Evolutionary conservation across 2,888 invertebrate genomes (phyloP), one percentile per base, ranked within the genome.

Genomic region (Limnephilus lunatus): DNA sequence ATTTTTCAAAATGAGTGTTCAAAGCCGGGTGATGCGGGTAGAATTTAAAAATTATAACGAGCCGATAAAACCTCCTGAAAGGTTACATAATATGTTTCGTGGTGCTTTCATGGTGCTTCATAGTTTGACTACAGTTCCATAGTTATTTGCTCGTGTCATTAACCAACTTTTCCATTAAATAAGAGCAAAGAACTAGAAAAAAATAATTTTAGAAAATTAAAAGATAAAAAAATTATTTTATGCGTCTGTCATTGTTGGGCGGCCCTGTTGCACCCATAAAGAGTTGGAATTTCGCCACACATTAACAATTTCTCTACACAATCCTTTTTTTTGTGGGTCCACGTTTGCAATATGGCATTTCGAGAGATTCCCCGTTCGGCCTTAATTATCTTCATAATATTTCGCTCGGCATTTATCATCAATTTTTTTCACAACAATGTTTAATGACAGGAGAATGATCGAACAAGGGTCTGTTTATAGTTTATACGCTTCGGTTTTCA

Each of bases 311-410:
- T 91, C 83, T 89, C 92, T 86, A 85, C 32, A 86, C 87, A 92
- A 92, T 90, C 90, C 90, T 92, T 92, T 92, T n/a, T 85, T 90
- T 92, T 90, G 90, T 90, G n/a, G 85, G 68, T 48, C 35, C 91
- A 86, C 91, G 91, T 93, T 90, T 92, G 92, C 93, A 93, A 93
- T 93, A 93, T 93, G 93, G 92, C 88, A 90, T 88, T 92, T 92
- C 53, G 90, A 35, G 44, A 81, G 81, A 53, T 35, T 87, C 81
- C 80, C 81, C 31, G 15, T 87, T 81, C 14, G 86, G 80, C 88
- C 82, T 48, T 91, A 92, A 92, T 90, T 92, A 93, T 90, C 35
- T 90, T 93, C 48, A 90, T 93, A 53, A 53, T 68, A 93, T 88
- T 91, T 92, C 82, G 90, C 83, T 90, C 53, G 85, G 90, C 90